Evolutionary conservation across 2,113 vertebrate species (phyloP), one percentile per base, ranked within the genome.

Genomic region (Barnardius zonarius): DNA sequence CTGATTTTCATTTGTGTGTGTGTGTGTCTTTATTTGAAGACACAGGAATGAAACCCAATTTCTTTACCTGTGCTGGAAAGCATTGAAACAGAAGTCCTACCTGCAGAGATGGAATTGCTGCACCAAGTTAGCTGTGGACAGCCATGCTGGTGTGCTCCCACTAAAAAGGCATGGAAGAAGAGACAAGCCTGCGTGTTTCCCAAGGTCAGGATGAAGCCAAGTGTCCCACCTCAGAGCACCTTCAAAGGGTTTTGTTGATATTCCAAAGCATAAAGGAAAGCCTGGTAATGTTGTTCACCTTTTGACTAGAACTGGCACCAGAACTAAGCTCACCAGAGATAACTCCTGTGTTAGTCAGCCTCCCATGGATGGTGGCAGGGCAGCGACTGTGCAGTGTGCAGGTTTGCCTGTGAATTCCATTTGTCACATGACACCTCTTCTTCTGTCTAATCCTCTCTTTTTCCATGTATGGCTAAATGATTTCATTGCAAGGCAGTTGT

Each of bases 391-490:
- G 35, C 23, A 20, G 57, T 1, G 23, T 5, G 41, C 13, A 3
- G 33, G 41, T 39, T 82, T 91, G 55, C 61, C 55, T 51, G 61
- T 31, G 90, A 96, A 94, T 94, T 94, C 85, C 79, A 83, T 90
- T 94, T 78, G 90, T 19, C 92, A 94, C 49, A 55, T 63, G 48
- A 20, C 41, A 51, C 72, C 39, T 39, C 39, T 49, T 31, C 84
- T 75, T 69, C 92, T 73, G 7, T 46, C 72, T 92, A 94, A 97
- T 96, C 90, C 67, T 70, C 85, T 73, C 75, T 35, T 77, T 72
- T 76, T 74, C 88, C 75, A 88, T 2, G 18, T 63, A 2, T 77
- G 83, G 75, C 93, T 94, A 88, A 86, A 83, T 57, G 44, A 96
- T 92, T 96, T 86, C 82, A 37, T 33, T 68, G 52, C 92, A 4